These are phyloP conservation scores for Habropoda laboriosa DNA, from an alignment of 1,140 invertebrate genomes.

Conservation along the genomic window DNA sequence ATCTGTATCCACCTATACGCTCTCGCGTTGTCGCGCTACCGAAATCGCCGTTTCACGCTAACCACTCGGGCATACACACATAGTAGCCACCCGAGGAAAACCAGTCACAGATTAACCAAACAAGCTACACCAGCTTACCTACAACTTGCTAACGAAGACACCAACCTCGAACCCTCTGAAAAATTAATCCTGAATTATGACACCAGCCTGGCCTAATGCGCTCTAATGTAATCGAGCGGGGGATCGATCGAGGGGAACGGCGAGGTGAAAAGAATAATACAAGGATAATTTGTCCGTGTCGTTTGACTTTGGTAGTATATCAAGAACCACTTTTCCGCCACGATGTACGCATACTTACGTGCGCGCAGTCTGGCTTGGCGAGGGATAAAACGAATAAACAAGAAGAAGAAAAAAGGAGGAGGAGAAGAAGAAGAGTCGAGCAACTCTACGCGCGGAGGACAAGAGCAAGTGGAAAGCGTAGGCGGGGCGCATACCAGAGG, in stretches of 20 bases:
- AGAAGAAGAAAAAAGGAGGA: not conserved
- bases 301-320: constrained; percentile 34
- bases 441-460: constrained; percentile 44
- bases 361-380: constrained; percentile 10
- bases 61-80: not conserved
- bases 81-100: not conserved
- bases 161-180: not conserved
- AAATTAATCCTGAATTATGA: constrained; percentile 62
- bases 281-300: constrained; percentile 51
- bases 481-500: constrained; percentile 77
- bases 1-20: too few relatives aligned
- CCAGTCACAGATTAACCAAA: not conserved
- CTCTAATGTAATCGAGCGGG: constrained; percentile 44
- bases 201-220: constrained; percentile 51
- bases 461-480: constrained; percentile 73
- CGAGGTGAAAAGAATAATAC: not conserved
- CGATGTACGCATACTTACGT: too few relatives aligned
- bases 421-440: constrained; percentile 8
- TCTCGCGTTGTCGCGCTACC: not conserved
- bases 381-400: too few relatives aligned
- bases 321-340: constrained; percentile 61
- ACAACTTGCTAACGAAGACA: constrained; percentile 27
- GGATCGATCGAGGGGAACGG: not conserved
- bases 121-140: not conserved
- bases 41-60: not conserved